Base-by-base conservation (phyloP, 2,888 invertebrate genomes). In the Tineola bisselliella region DNA sequence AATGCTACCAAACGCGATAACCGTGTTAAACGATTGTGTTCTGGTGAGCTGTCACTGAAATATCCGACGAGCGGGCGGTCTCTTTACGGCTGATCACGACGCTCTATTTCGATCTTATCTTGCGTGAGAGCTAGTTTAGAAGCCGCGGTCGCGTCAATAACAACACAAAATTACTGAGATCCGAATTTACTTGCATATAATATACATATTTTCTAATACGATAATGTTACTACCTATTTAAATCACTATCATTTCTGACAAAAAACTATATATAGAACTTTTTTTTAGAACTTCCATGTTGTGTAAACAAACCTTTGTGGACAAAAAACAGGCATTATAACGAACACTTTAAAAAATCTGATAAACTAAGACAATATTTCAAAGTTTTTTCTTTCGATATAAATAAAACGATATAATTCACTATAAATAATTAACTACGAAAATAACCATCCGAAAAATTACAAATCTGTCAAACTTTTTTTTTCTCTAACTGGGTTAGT, bases 21-120 rank as follows among this genome's bases (percentile, higher is more conserved):
- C 83, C 84, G 81, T 84, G 80, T 82, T 83, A 84, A 84, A 84
- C 81, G 82, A 77, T 75, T 75, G 79, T 77, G 82, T 84, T 86
- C 83, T 84, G 75, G 73, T 67, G 70, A 68, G 75, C 80, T 79
- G 81, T 82, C 82, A 78, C 38, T 38, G 38, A 38, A 10, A 38
- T 4, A 38, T 15, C 78, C 67, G 76, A 64, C 64, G 68, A 67
- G 18, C 48, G 67, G 75, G 70, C 79, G 81, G 79, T 75, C 69
- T 76, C 81, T 81, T 82, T 79, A 76, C 70, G 64, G 67, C 63
- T 63, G 67, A 48, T 48, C 67, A 66, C 69, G 48, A 48, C 48
- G 48, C 18, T 18, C 48, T 48, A 48, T 18, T 67, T 70, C 69
- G 77, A 81, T 79, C 73, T 72, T 75, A 80, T 82, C 80, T 76